A percentile compares a stretch with the other conserved stretches of the same genome.
Conservation (phyloP, 2,888 invertebrate species). For the Hesperia comma region DNA sequence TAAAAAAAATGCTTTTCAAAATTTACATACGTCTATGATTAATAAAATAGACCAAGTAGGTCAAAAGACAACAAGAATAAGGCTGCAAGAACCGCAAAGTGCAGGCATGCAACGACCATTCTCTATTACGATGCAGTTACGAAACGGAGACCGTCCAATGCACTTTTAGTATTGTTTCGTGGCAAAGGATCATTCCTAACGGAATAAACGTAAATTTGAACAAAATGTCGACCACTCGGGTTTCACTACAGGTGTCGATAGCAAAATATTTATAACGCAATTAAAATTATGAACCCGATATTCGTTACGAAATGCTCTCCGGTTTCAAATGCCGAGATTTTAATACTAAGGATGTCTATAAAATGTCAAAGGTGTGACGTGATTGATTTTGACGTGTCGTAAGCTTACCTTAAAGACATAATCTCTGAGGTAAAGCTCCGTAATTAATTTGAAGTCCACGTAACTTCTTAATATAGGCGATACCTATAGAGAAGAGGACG, state of each 20-base stretch:
- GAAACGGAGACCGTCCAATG: slow-evolving; percentile 8
- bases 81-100: slow-evolving; percentile 1
- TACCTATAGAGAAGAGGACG: too few species aligned
- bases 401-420: too few species aligned
- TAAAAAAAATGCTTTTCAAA: too few species aligned
- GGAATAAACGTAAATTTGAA: slow-evolving; percentile 4
- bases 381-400: too few species aligned
- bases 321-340: slow-evolving; percentile 1
- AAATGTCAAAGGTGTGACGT: neutral
- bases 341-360: neutral
- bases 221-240: neutral
- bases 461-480: too few species aligned
- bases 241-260: slow-evolving; percentile 3
- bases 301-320: neutral
- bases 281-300: slow-evolving; percentile 1
- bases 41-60: neutral
- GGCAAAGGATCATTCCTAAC: slow-evolving; percentile 4
- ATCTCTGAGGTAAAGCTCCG: too few species aligned
- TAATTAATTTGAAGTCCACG: too few species aligned
- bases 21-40: neutral
- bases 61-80: neutral
- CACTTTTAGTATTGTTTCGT: slow-evolving; percentile 20
- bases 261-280: slow-evolving; percentile 1
- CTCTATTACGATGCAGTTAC: slow-evolving; percentile 1
- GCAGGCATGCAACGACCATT: slow-evolving; percentile 6